Conservation (phyloP, 2,888 invertebrate species). For the Ochropacha duplaris region DNA sequence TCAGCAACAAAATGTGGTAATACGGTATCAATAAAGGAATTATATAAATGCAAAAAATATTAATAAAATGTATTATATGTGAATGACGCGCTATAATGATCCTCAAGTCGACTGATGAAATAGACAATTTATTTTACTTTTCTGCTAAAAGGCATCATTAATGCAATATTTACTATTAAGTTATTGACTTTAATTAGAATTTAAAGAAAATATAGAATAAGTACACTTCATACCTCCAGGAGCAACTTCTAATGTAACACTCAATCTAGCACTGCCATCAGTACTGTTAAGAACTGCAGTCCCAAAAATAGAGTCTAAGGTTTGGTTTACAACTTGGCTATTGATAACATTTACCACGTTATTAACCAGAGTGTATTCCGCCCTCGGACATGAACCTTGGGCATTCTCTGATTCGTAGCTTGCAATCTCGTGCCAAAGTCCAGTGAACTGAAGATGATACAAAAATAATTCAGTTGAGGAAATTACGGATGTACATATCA, state of each 20-base stretch:
- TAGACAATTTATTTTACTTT: too few species aligned
- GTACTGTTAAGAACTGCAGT: constrained; percentile 46
- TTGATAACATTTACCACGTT: constrained; percentile 51
- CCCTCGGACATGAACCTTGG: constrained; percentile 52
- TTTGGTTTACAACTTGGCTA: constrained; percentile 60
- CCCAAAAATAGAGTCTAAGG: constrained; percentile 51
- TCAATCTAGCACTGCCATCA: constrained; percentile 53
- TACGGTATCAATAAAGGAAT: neutral
- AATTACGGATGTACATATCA: too few species aligned
- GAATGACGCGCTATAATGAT: too few species aligned
- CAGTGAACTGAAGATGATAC: constrained; percentile 51
- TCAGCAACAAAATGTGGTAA: neutral
- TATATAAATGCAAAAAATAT: neutral
- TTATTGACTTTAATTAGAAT: too few species aligned
- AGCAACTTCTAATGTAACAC: constrained; percentile 51
- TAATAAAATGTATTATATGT: neutral
- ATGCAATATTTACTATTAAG: too few species aligned
- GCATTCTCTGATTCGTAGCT: constrained; percentile 57
- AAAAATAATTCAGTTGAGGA: too few species aligned
- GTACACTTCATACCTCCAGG: constrained; percentile 39
- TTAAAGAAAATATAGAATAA: neutral
- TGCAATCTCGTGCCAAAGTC: constrained; percentile 62
- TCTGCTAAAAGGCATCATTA: too few species aligned
- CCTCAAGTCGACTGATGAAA: too few species aligned
- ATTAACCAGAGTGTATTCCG: constrained; percentile 45